Percentiles rank a stretch among this genome's conserved stretches.
phyloP scores from a whole-genome alignment of 2,888 invertebrate genomes.

The Andrena minutula region DNA sequence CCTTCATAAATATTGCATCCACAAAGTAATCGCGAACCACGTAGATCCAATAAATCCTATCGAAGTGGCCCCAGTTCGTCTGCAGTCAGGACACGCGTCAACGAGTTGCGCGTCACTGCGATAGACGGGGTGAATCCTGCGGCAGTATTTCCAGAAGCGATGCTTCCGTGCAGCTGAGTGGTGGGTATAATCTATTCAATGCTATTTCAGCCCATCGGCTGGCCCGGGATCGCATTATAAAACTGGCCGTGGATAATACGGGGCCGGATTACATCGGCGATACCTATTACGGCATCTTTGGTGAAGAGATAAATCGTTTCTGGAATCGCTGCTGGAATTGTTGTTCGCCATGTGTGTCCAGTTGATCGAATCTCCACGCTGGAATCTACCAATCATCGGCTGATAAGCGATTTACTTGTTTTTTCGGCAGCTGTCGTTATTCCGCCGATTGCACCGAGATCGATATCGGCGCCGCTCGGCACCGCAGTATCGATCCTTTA shows the following conservation, averaged over 20 bases:
- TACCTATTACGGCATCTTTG: conserved; percentile 39
- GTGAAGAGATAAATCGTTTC: conserved; percentile 47
- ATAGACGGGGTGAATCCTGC: conserved; percentile 18
- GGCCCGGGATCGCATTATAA: conserved; percentile 40
- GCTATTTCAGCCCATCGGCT: conserved; percentile 32
- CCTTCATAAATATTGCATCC: neutral
- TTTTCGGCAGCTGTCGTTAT: conserved; percentile 6
- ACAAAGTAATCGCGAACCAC: neutral
- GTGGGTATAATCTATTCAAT: conserved; percentile 45
- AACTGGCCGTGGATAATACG: conserved; percentile 40
- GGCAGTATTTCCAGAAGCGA: conserved; percentile 24
- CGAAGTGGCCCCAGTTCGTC: neutral
- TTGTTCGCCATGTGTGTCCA: conserved; percentile 24
- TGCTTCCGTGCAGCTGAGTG: conserved; percentile 2
- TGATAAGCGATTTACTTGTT: neutral
- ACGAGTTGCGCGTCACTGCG: conserved; percentile 8
- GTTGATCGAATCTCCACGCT: conserved; percentile 19
- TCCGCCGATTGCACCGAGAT: conserved; percentile 10
- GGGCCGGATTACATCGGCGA: conserved; percentile 25
- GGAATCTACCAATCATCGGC: conserved; percentile 34
- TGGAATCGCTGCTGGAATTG: conserved; percentile 36
- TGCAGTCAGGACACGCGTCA: neutral
- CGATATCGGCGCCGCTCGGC: neutral
- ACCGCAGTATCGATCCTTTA: conserved; percentile 10
- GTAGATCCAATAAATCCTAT: neutral